phyloP scores from a whole-genome alignment of 2,797 vertebrate species.

The Malurus leucopterus region DNA sequence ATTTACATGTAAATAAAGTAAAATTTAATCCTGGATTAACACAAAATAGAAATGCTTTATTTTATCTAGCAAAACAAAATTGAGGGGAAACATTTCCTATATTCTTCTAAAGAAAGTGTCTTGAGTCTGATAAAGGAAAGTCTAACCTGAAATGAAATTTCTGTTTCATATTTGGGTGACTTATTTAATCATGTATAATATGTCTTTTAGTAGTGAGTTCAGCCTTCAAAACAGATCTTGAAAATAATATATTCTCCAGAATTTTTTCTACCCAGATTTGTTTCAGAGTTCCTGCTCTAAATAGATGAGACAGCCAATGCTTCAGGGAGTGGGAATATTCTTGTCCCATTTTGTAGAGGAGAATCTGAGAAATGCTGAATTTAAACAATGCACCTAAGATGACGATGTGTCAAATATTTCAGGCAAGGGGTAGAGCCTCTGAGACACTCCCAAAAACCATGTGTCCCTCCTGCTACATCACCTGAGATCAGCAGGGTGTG shows the following conservation, averaged over 20 bases:
- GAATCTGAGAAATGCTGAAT: not conserved
- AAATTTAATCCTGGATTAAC: not conserved
- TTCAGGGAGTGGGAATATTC: not conserved
- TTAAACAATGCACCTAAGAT: not conserved
- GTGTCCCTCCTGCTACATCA: not conserved
- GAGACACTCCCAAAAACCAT: not conserved
- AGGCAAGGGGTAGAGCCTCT: not conserved
- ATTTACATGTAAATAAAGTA: not conserved
- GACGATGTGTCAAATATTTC: not conserved
- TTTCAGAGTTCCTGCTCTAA: not conserved
- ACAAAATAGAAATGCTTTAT: not conserved
- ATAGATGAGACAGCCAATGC: not conserved
- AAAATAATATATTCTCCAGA: not conserved
- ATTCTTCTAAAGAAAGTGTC: not conserved
- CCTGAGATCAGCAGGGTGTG: not conserved
- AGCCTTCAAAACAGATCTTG: not conserved
- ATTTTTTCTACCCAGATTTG: not conserved
- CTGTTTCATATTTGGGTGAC: not conserved
- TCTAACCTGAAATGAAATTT: not conserved
- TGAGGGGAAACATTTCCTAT: rapidly evolving
- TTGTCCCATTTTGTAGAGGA: not conserved
- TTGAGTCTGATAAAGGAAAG: not conserved
- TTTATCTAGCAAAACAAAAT: not conserved
- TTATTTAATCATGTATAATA: not conserved
- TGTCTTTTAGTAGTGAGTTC: not conserved